Percentiles rank a stretch among this genome's conserved stretches.
Conservation (phyloP, 30 jellyfish, hydroid and myxozoan species). For the Hydra vulgaris region DNA sequence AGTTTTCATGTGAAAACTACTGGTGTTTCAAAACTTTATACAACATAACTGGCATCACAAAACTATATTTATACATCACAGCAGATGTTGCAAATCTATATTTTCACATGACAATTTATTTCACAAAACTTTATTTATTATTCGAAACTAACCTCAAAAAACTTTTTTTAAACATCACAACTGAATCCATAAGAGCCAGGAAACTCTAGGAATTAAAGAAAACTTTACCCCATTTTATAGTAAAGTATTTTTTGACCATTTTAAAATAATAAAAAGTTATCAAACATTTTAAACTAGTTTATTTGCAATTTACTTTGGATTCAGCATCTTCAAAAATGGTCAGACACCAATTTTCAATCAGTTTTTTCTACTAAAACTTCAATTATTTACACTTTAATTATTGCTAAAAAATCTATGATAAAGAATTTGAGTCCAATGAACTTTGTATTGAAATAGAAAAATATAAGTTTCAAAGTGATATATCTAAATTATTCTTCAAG, state of each 20-base stretch:
- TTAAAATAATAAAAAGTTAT: too few species aligned
- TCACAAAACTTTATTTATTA: background rate
- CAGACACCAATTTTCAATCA: background rate
- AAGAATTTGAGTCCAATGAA: too few species aligned
- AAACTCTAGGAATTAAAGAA: background rate
- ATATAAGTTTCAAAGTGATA: too few species aligned
- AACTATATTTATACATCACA: background rate
- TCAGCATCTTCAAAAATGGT: background rate
- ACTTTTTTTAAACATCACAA: background rate
- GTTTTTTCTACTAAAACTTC: background rate
- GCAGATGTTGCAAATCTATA: background rate
- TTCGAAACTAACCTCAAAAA: too few species aligned
- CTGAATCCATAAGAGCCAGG: background rate
- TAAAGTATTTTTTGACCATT: background rate
- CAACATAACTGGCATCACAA: background rate
- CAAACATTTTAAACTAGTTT: background rate
- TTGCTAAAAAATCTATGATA: too few species aligned
- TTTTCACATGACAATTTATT: background rate
- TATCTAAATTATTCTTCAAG: too few species aligned
- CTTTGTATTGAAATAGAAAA: too few species aligned
- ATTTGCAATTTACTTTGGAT: background rate
- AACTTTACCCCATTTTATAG: background rate
- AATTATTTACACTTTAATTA: too few species aligned
- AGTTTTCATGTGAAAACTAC: too few species aligned
- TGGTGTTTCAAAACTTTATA: background rate